Evolutionary conservation across 2,797 vertebrate species (phyloP).

Genomic region (Chaunax sp.): DNA sequence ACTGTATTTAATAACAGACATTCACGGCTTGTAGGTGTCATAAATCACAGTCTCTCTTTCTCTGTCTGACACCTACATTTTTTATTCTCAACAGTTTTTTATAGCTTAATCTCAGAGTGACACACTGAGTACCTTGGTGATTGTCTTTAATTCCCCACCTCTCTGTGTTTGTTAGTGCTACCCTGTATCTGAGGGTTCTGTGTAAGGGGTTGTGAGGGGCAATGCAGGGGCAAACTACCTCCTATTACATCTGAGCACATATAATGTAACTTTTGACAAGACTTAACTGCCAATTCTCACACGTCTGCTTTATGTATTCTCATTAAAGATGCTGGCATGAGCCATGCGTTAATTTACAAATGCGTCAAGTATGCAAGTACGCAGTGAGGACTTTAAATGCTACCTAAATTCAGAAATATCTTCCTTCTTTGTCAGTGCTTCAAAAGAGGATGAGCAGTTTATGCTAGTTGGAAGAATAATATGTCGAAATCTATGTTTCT

Average conservation of each 20-base stretch:
- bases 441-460: background rate
- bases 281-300: background rate
- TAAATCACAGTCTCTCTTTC: background rate
- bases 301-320: conserved; percentile 11
- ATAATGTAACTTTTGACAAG: background rate
- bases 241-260: background rate
- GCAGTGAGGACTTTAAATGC: background rate
- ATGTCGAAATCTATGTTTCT: no score
- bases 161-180: background rate
- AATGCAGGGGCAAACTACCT: background rate
- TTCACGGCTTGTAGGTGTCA: background rate
- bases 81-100: background rate
- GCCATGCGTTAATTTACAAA: conserved; percentile 20
- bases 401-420: no score
- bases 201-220: conserved; percentile 8
- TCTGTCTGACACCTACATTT: background rate
- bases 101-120: background rate
- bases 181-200: background rate
- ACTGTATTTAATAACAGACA: background rate
- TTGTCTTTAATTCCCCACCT: background rate
- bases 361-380: conserved; percentile 16
- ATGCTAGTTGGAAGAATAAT: background rate
- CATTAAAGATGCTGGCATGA: conserved; percentile 4
- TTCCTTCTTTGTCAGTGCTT: background rate
- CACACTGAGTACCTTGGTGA: background rate